Base-by-base conservation (phyloP, 1,140 invertebrate species). In the Drosophila ananassae region DNA sequence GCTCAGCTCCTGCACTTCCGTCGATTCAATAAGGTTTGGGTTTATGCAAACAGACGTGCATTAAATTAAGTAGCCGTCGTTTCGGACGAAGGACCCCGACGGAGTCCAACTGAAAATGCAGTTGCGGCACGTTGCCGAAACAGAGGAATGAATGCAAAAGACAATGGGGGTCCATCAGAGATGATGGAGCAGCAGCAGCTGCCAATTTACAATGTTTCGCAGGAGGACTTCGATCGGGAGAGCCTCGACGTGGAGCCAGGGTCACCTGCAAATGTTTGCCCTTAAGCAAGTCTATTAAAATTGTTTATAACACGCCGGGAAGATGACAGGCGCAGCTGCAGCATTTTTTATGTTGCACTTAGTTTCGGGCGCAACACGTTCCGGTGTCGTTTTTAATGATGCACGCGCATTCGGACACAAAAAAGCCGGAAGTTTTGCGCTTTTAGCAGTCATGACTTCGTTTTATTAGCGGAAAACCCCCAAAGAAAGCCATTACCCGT, bases 211-310 rank as follows among this genome's bases (percentile, higher is more conserved):
- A 79, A 64, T 75, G 80, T 72, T 79, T 75, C 75, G 66, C 73
- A 30, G 48, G 21, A 44, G n/a, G 34, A 57, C 39, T 54, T 25
- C 17, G 17, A 0, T 17, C 17, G 17, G 17, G 0, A 17, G 21
- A 17, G 37, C 22, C 25, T 28, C 25, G 22, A 21, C 28, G 28
- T 22, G 47, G 12, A 5, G 21, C 10, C 24, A n/a, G 57, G 61
- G 68, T 55, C 52, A 73, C 62, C 54, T 75, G 71, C 64, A 68
- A 82, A 79, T 77, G 82, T 83, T 79, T 76, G 82, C 75, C 71
- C 82, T 76, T 83, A 83, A 83, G 83, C 79, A 89, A 89, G 83
- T 87, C 83, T 89, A 87, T 87, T 87, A 87, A 87, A 83, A 87
- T 83, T 89, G 83, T 87, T 89, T 84, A 84, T 80, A 77, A 77